These are phyloP conservation scores for Semotilus atromaculatus DNA, from an alignment of 2,797 vertebrate species.

Conservation along the genomic window DNA sequence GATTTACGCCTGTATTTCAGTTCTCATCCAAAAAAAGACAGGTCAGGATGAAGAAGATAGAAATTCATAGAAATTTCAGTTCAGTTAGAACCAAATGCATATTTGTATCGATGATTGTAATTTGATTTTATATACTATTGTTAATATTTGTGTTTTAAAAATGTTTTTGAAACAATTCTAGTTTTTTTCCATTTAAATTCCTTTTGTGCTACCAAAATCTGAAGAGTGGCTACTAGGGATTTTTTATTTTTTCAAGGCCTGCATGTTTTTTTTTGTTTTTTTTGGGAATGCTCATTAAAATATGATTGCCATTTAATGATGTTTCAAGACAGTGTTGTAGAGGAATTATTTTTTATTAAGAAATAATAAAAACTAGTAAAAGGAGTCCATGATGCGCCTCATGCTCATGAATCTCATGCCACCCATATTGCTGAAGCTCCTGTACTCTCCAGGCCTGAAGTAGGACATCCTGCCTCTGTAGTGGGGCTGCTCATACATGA, in stretches of 20 bases:
- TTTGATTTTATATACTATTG: neutral
- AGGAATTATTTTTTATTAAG: neutral
- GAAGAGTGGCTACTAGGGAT: neutral
- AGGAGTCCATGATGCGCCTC: slow-evolving; percentile 55
- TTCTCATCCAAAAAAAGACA: neutral
- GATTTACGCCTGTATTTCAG: neutral
- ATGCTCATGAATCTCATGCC: slow-evolving; percentile 56
- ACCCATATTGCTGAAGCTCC: slow-evolving; percentile 52
- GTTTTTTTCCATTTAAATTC: neutral
- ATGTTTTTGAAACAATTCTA: neutral
- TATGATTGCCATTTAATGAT: neutral
- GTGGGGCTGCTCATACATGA: slow-evolving; percentile 46
- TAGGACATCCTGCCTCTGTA: slow-evolving; percentile 59
- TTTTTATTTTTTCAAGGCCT: neutral
- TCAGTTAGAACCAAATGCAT: neutral
- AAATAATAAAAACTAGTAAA: slow-evolving; percentile 33
- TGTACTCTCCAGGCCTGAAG: slow-evolving; percentile 59
- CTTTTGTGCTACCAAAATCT: neutral
- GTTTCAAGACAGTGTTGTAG: neutral
- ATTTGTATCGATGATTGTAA: neutral
- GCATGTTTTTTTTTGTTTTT: neutral
- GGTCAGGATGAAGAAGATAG: neutral
- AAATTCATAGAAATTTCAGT: no score
- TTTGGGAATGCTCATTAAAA: neutral
- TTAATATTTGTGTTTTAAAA: neutral